Evolutionary conservation across 2,797 vertebrate species (phyloP).

Genomic region (Sebastolobus alascanus): DNA sequence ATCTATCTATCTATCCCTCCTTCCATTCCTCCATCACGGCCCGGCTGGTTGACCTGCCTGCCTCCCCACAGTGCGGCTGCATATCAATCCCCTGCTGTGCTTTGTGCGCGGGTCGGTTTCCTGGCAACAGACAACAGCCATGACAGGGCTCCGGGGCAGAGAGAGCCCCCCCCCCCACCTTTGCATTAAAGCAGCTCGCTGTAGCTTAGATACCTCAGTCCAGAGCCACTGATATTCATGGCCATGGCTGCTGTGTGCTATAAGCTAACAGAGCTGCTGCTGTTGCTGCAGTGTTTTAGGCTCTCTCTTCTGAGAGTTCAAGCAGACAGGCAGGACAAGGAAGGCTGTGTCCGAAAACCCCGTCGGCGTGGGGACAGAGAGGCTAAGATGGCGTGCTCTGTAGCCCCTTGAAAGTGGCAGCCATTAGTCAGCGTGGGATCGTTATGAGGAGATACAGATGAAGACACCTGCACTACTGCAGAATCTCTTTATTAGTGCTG

Average conservation of each 20-base stretch:
- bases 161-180: constrained; percentile 28
- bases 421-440: constrained; percentile 39
- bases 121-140: constrained; percentile 78
- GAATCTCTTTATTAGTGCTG: constrained; percentile 69
- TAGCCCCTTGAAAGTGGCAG: constrained; percentile 71
- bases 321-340: constrained; percentile 64
- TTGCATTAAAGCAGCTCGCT: constrained; percentile 47
- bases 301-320: constrained; percentile 59
- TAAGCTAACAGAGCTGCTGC: constrained; percentile 43
- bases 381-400: constrained; percentile 39
- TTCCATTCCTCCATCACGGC: constrained; percentile 75
- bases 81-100: constrained; percentile 81
- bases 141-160: constrained; percentile 67
- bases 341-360: constrained; percentile 29
- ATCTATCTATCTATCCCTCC: constrained; percentile 49
- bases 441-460: constrained; percentile 58
- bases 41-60: constrained; percentile 82
- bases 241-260: constrained; percentile 14
- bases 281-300: constrained; percentile 29
- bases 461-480: constrained; percentile 65
- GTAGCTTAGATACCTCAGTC: constrained; percentile 29
- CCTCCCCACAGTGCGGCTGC: constrained; percentile 81
- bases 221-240: constrained; percentile 28
- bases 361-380: constrained; percentile 22
- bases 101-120: constrained; percentile 77